Conservation (phyloP, 2,113 vertebrate species). For the Cephalopholis sonnerati region DNA sequence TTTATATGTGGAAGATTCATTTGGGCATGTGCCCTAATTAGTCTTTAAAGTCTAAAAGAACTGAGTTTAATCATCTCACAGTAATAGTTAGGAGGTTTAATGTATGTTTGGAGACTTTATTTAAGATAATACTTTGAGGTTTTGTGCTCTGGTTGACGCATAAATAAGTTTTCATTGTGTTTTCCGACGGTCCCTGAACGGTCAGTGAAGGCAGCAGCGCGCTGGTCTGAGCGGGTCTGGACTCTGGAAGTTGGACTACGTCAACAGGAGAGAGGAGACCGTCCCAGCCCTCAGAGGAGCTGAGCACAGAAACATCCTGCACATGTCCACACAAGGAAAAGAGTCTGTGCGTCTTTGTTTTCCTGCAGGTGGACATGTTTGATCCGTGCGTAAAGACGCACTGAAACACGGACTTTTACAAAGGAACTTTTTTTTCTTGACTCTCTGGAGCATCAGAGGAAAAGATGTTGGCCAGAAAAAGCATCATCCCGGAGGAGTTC, state of each 20-base stretch:
- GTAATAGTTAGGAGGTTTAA: too few relatives aligned
- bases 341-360: background rate
- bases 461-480: constrained; percentile 95
- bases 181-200: constrained; percentile 35
- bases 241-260: constrained; percentile 58
- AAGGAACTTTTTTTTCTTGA: background rate
- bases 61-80: background rate
- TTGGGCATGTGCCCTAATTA: background rate
- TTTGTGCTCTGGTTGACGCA: background rate
- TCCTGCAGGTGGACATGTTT: constrained; percentile 23
- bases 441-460: too few relatives aligned
- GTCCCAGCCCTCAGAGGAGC: constrained; percentile 62
- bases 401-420: background rate
- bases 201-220: constrained; percentile 33
- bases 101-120: background rate
- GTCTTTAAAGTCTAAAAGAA: background rate
- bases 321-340: background rate
- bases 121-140: background rate
- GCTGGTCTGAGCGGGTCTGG: constrained; percentile 51
- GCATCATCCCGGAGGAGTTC: constrained; percentile 98
- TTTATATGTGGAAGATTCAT: background rate
- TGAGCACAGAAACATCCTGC: constrained; percentile 38
- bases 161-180: background rate
- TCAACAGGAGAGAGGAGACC: constrained; percentile 59
- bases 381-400: constrained; percentile 61